Evolutionary conservation across 2,888 invertebrate genomes (phyloP).

Genomic region (Yponomeuta malinellus): DNA sequence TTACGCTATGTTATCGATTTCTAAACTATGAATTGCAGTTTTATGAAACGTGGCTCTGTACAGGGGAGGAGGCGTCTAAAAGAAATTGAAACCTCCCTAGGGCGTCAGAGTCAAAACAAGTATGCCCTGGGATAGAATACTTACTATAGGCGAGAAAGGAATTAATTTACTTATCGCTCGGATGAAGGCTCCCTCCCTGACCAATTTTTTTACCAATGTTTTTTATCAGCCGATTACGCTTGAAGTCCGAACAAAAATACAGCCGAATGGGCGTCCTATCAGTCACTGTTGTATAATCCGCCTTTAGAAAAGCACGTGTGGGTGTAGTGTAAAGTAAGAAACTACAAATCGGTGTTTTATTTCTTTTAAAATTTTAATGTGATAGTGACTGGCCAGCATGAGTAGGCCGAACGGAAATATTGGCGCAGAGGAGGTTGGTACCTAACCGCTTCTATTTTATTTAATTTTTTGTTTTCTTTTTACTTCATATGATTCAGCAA

Average conservation of each 20-base stretch:
- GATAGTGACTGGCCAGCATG: background rate
- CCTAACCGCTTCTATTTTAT: background rate
- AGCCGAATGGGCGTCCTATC: background rate
- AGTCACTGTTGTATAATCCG: background rate
- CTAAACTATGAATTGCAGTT: no score
- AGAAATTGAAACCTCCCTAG: no score
- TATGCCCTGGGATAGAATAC: no score
- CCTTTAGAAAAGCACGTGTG: background rate
- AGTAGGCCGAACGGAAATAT: background rate
- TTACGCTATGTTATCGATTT: no score
- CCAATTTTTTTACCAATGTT: background rate
- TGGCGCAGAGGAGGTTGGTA: background rate
- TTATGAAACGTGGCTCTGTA: no score
- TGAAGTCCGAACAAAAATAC: background rate
- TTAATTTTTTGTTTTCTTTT: background rate
- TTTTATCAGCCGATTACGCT: constrained; percentile 1
- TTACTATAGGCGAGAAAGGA: no score
- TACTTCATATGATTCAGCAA: background rate
- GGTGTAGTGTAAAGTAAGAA: background rate
- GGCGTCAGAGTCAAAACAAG: no score
- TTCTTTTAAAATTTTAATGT: background rate
- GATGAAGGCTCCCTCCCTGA: background rate
- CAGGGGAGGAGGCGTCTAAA: no score
- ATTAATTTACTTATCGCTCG: no score
- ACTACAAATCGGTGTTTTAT: background rate